Percentiles rank a stretch among this genome's conserved stretches.
These are phyloP conservation scores for Orchesellides sinensis DNA, from an alignment of 2,888 invertebrate genomes.

Conservation along the genomic window DNA sequence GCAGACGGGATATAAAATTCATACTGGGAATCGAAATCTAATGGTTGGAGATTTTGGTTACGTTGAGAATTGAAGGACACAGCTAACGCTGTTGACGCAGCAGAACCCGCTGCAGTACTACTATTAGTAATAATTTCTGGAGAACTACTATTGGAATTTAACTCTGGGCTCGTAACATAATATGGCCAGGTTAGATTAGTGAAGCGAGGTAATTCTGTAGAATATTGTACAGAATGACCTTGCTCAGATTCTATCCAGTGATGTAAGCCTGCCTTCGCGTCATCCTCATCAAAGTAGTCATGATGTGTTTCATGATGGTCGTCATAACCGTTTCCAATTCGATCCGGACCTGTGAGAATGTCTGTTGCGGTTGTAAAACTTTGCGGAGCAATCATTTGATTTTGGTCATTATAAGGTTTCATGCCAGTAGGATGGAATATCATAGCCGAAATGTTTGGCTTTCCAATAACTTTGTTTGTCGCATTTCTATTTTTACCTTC, in stretches of 20 bases:
- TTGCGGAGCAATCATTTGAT: not conserved
- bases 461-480: not conserved
- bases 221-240: conserved; percentile 29
- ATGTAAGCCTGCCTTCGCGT: conserved; percentile 28
- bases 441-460: not conserved
- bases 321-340: conserved; percentile 2
- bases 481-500: conserved; percentile 29
- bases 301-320: too few species aligned
- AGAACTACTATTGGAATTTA: not conserved
- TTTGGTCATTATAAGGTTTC: not conserved
- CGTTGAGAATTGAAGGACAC: conserved; percentile 37
- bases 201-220: conserved; percentile 49
- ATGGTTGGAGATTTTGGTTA: conserved; percentile 1
- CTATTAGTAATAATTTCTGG: not conserved
- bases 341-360: conserved; percentile 34
- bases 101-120: not conserved
- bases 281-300: conserved; percentile 55
- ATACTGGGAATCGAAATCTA: conserved; percentile 11
- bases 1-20: conserved; percentile 60
- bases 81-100: conserved; percentile 19
- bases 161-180: not conserved
- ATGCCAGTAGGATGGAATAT: not conserved
- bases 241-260: conserved; percentile 61
- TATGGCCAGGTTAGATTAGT: conserved; percentile 55
- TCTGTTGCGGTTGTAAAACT: conserved; percentile 10